phyloP scores from a whole-genome alignment of 2,888 invertebrate genomes.

The Pyrrhia umbra region DNA sequence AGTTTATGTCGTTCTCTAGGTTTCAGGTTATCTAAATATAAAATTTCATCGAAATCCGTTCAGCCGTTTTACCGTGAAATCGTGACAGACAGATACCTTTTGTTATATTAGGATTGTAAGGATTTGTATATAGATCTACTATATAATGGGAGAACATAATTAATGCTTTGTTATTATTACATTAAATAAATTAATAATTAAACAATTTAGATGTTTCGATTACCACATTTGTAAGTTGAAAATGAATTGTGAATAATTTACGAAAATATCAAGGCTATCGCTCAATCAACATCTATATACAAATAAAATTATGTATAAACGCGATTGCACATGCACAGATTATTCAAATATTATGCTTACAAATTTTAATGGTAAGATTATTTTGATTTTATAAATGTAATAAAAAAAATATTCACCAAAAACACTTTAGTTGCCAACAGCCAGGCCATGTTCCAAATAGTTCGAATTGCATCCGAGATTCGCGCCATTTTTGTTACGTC shows the following conservation, averaged over 20 bases:
- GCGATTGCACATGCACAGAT: background rate
- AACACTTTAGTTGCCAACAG: conserved; percentile 83
- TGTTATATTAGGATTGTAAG: too few relatives aligned
- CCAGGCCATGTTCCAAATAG: conserved; percentile 85
- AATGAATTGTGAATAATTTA: background rate
- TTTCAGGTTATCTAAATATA: too few relatives aligned
- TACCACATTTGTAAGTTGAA: background rate
- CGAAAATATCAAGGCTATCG: background rate
- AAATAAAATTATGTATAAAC: too few relatives aligned
- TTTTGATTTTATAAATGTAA: conserved; percentile 3
- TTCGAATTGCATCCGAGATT: conserved; percentile 74
- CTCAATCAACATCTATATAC: too few relatives aligned
- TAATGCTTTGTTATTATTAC: too few relatives aligned
- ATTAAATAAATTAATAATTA: too few relatives aligned
- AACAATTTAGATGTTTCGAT: background rate
- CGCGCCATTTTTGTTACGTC: conserved; percentile 72
- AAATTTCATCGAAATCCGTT: too few relatives aligned
- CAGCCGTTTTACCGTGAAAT: too few relatives aligned
- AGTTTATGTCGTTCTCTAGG: too few relatives aligned
- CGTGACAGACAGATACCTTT: too few relatives aligned
- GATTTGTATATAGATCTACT: background rate
- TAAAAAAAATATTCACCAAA: conserved; percentile 74
- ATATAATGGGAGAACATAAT: too few relatives aligned
- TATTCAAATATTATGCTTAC: background rate
- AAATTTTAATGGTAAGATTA: background rate